phyloP scores from a whole-genome alignment of 2,797 vertebrate species.

The Phyllotis vaccarum region DNA sequence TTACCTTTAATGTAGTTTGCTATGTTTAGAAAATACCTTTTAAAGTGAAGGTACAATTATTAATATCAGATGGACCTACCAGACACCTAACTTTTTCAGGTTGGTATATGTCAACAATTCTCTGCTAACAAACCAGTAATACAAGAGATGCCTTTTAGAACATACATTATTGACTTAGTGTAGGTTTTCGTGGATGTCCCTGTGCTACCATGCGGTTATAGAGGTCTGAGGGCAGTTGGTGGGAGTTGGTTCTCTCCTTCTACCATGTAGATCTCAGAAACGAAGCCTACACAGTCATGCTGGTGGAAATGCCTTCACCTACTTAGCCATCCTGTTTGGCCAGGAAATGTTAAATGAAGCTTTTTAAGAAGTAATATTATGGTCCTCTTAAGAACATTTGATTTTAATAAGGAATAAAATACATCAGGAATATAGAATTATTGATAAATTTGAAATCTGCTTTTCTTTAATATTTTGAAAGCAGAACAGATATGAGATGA shows the following conservation, averaged over 20 bases:
- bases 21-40: not conserved
- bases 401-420: not conserved
- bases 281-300: not conserved
- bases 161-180: not conserved
- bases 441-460: not conserved
- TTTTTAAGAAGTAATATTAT: not conserved
- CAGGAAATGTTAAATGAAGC: not conserved
- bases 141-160: not conserved
- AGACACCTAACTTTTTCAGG: not conserved
- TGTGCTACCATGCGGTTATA: too few relatives aligned
- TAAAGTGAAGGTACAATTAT: not conserved
- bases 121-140: not conserved
- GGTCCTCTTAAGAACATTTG: not conserved
- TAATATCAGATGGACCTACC: not conserved
- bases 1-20: not conserved
- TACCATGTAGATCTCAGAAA: too few relatives aligned
- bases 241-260: not conserved
- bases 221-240: not conserved
- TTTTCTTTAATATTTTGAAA: slow-evolving; percentile 47
- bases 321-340: not conserved
- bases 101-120: not conserved
- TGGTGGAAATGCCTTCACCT: not conserved
- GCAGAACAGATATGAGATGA: not conserved
- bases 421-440: not conserved
- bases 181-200: not conserved